These are phyloP conservation scores for Trachythela sp. DNA, from an alignment of 64 coral and sea anemone species.

Conservation along the genomic window DNA sequence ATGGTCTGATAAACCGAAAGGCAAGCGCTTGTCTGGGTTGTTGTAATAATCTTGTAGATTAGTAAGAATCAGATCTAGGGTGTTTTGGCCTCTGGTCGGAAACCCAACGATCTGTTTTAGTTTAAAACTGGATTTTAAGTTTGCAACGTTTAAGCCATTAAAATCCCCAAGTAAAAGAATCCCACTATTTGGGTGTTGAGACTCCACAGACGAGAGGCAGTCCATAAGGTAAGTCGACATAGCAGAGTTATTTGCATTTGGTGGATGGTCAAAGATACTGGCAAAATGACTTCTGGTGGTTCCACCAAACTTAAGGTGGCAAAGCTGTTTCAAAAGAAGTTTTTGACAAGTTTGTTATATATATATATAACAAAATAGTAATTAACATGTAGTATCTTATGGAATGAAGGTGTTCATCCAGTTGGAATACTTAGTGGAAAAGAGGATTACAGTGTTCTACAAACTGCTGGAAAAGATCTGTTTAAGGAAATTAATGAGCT, in stretches of 20 bases:
- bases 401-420: conserved; percentile 44
- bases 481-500: conserved; percentile 48
- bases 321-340: too few relatives aligned
- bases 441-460: conserved; percentile 20
- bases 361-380: neutral
- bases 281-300: too few relatives aligned
- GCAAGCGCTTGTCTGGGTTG: neutral
- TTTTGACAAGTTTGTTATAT: too few relatives aligned
- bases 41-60: too few relatives aligned
- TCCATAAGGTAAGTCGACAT: neutral
- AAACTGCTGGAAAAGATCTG: conserved; percentile 28
- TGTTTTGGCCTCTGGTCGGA: conserved; percentile 24
- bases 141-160: neutral
- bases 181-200: neutral
- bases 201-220: neutral
- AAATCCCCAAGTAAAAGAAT: conserved; percentile 12
- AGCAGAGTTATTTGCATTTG: neutral
- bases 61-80: conserved; percentile 23
- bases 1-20: neutral
- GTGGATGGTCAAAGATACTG: conserved; percentile 30
- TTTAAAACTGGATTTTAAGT: neutral
- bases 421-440: conserved; percentile 25
- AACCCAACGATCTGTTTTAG: conserved; percentile 34
- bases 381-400: neutral
- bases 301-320: too few relatives aligned